A percentile compares a stretch with the other conserved stretches of the same genome.
These are phyloP conservation scores for Hirtodrosophila cameraria DNA, from an alignment of 2,888 invertebrate species.

Conservation along the genomic window DNA sequence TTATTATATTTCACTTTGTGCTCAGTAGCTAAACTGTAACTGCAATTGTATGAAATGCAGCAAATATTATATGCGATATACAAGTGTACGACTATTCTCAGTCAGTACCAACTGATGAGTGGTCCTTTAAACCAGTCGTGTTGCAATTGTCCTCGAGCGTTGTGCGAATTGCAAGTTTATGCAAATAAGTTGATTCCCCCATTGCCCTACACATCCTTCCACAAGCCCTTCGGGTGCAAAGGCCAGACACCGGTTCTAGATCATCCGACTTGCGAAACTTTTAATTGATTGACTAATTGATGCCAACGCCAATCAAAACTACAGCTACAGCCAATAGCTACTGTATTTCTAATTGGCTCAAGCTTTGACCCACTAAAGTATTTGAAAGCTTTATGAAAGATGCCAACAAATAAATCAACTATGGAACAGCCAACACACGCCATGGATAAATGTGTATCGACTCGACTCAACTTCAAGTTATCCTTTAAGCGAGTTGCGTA, in stretches of 20 bases:
- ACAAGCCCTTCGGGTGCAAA: background rate
- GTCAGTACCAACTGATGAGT: background rate
- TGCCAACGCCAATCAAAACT: constrained; percentile 24
- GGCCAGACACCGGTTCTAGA: background rate
- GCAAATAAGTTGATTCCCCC: constrained; percentile 12
- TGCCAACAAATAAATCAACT: background rate
- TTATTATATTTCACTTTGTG: constrained; percentile 33
- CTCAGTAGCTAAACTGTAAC: constrained; percentile 33
- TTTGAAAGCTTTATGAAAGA: background rate
- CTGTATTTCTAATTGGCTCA: constrained; percentile 21
- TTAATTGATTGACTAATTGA: constrained; percentile 54
- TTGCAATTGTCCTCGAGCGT: too few species aligned
- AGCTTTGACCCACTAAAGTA: constrained; percentile 1
- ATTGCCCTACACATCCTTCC: too few species aligned
- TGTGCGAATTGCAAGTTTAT: background rate
- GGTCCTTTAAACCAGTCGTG: too few species aligned
- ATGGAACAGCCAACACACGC: too few species aligned
- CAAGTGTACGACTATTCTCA: background rate
- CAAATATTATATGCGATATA: background rate
- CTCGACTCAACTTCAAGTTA: too few species aligned
- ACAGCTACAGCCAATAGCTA: background rate
- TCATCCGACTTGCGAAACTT: constrained; percentile 21
- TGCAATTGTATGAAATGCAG: too few species aligned
- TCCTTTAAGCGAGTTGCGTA: too few species aligned
- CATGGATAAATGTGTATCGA: too few species aligned